phyloP scores from a whole-genome alignment of 1,140 invertebrate genomes.

The Ooceraea biroi region DNA sequence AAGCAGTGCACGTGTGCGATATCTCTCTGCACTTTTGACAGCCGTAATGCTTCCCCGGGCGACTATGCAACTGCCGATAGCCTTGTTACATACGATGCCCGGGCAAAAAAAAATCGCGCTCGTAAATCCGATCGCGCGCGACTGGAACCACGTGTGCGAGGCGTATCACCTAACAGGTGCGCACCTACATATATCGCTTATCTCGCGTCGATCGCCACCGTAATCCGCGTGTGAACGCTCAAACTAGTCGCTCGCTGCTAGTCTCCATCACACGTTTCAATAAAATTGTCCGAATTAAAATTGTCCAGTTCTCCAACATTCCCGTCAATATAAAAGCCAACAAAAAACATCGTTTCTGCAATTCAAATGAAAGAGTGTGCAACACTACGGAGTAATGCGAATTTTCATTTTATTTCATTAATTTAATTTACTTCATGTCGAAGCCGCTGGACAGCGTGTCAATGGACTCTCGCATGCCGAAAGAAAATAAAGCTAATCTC shows the following conservation, averaged over 20 bases:
- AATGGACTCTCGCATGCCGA: not conserved
- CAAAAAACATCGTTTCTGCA: too few relatives aligned
- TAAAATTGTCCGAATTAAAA: not conserved
- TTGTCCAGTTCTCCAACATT: not conserved
- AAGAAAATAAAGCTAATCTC: slow-evolving; percentile 26
- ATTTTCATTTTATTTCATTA: too few relatives aligned
- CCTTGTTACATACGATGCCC: not conserved
- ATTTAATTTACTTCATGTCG: too few relatives aligned
- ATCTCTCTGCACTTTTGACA: not conserved
- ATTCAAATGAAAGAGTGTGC: too few relatives aligned
- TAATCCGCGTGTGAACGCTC: slow-evolving; percentile 43
- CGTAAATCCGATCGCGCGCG: slow-evolving; percentile 67
- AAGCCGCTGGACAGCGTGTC: too few relatives aligned
- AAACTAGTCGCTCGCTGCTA: slow-evolving; percentile 66
- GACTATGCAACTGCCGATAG: not conserved
- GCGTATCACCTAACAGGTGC: slow-evolving; percentile 69
- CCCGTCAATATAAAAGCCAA: too few relatives aligned
- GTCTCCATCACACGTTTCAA: slow-evolving; percentile 21
- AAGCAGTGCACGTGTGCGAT: not conserved
- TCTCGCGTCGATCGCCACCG: slow-evolving; percentile 63
- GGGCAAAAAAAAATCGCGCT: slow-evolving; percentile 39
- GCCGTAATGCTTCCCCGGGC: slow-evolving; percentile 7
- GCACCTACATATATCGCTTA: slow-evolving; percentile 65
- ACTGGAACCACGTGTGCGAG: slow-evolving; percentile 21
- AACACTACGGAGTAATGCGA: too few relatives aligned